phyloP scores from a whole-genome alignment of 2,113 vertebrate genomes.

The Pelodiscus sinensis region DNA sequence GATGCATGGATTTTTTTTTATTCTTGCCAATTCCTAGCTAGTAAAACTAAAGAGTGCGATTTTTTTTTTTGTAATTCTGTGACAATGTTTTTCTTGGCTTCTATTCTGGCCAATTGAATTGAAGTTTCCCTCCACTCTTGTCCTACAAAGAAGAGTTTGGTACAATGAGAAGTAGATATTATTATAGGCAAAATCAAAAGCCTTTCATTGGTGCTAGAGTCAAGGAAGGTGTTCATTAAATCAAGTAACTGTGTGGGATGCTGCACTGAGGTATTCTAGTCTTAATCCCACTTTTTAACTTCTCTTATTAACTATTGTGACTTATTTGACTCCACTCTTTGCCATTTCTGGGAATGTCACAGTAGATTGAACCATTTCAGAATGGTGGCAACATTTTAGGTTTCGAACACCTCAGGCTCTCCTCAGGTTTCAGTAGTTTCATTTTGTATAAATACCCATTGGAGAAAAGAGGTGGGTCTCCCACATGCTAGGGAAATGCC shows the following conservation, averaged over 20 bases:
- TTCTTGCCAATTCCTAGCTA: not conserved
- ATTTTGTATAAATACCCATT: not conserved
- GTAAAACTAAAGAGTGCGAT: not conserved
- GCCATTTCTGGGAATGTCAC: not conserved
- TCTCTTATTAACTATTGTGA: constrained; percentile 54
- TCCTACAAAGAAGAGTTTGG: not conserved
- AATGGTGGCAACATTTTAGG: not conserved
- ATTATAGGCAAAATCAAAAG: constrained; percentile 43
- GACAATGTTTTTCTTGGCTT: not conserved
- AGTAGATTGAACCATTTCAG: not conserved
- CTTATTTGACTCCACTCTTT: not conserved
- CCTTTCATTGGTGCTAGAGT: not conserved
- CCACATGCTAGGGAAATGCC: not conserved
- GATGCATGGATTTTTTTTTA: not conserved
- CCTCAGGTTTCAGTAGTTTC: not conserved
- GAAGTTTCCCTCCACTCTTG: constrained; percentile 40
- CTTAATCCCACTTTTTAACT: constrained; percentile 60
- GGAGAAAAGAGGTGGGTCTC: not conserved
- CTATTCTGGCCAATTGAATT: not conserved
- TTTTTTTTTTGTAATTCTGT: constrained; percentile 14
- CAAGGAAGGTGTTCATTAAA: constrained; percentile 50
- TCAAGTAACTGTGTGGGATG: constrained; percentile 58
- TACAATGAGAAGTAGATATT: not conserved
- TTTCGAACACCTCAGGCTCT: not conserved
- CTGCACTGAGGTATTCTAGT: not conserved